Base-by-base conservation (phyloP, 2,888 invertebrate species). In the Chironomus riparius region DNA sequence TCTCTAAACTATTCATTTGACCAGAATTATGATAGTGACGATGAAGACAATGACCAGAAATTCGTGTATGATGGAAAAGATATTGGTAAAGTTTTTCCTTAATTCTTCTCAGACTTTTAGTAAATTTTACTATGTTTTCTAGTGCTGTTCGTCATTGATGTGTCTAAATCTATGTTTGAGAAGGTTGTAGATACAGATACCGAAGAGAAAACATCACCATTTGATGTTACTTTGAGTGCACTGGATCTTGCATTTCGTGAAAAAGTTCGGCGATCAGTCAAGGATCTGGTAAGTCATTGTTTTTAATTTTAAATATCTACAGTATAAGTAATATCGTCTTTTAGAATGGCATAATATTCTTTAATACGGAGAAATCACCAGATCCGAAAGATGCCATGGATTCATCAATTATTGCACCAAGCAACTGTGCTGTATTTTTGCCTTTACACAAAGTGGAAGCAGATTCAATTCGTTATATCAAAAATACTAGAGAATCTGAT, bases 321-420 rank as follows among this genome's bases (percentile, higher is more conserved):
- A n/a, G n/a, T n/a, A n/a, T n/a, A n/a, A n/a, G n/a, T n/a, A n/a
- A n/a, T n/a, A n/a, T n/a, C n/a, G n/a, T 47, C 15, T 28, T 24
- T 65, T 48, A 74, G 74, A 47, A 71, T 22, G 84, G 82, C 0
- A 78, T 84, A 4, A 78, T 83, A 0, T 82, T 84, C 56, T 81
- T 80, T 68, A 84, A 84, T 77, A 84, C 84, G 0, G 79, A 81
- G 76, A 76, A 81, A 48, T 82, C 82, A 22, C 83, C 84, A 0
- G 77, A 80, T 62, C 83, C 84, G 18, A 65, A 68, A 12, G 38
- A 68, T 21, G 38, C 10, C 0, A 38, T 38, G 10, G 38, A 70
- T 48, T 18, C 21, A 18, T 5, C 13, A 13, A 18, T 76, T 10
- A 80, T 81, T 2, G 80, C 83, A n/a, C 83, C 83, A 0, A 79